These are phyloP conservation scores for Linnaemya tessellans DNA, from an alignment of 2,888 invertebrate genomes.

Conservation along the genomic window DNA sequence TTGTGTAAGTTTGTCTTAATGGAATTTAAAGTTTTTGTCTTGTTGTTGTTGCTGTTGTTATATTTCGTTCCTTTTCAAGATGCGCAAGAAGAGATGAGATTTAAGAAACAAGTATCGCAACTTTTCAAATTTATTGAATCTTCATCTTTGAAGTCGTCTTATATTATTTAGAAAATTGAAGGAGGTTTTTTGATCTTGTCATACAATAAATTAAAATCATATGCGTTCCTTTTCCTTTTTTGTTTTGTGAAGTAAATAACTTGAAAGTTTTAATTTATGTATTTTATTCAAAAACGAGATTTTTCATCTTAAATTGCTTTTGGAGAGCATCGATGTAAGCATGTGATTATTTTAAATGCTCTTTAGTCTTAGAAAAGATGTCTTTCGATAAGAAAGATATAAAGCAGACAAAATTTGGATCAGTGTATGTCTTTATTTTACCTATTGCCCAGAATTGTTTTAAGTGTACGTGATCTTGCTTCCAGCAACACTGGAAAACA, in stretches of 20 bases:
- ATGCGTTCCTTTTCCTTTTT: constrained; percentile 15
- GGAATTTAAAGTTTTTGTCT: constrained; percentile 53
- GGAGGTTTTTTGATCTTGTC: constrained; percentile 73
- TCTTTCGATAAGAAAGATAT: not conserved
- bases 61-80: constrained; percentile 44
- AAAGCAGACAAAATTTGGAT: not conserved
- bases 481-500: too few relatives aligned
- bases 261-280: constrained; percentile 50
- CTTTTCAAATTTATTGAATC: constrained; percentile 68
- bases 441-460: too few relatives aligned
- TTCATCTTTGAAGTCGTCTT: constrained; percentile 56
- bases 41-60: not conserved
- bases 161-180: constrained; percentile 68
- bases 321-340: not conserved
- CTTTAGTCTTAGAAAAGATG: not conserved
- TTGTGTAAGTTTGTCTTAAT: constrained; percentile 60
- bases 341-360: not conserved
- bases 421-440: too few relatives aligned
- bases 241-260: constrained; percentile 23
- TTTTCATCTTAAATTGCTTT: constrained; percentile 11
- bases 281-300: constrained; percentile 18
- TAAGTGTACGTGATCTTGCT: too few relatives aligned
- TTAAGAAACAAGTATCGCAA: constrained; percentile 69
- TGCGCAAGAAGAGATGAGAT: constrained; percentile 64
- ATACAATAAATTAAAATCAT: constrained; percentile 71